A percentile compares a stretch with the other conserved stretches of the same genome.
Evolutionary conservation across 2,888 invertebrate genomes (phyloP).

Genomic region (Autographa pulchrina): DNA sequence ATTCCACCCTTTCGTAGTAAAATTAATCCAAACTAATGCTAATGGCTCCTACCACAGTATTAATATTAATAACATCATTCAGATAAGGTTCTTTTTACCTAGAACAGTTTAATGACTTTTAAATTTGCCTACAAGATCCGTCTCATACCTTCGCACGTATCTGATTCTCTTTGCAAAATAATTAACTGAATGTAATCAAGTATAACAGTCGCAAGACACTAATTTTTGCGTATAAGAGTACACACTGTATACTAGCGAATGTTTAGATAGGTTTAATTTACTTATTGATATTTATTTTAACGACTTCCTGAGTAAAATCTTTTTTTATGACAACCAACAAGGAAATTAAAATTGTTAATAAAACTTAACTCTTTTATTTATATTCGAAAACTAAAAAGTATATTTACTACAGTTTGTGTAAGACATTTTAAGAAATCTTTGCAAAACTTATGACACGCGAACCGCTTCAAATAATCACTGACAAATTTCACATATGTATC

Average conservation of each 20-base stretch:
- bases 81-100: slow-evolving; percentile 5
- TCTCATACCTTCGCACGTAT: neutral
- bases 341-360: slow-evolving; percentile 23
- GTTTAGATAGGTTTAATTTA: slow-evolving; percentile 9
- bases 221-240: neutral
- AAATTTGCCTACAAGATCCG: neutral
- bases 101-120: neutral
- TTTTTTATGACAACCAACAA: slow-evolving; percentile 15
- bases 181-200: neutral
- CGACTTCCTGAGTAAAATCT: slow-evolving; percentile 7
- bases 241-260: slow-evolving; percentile 9
- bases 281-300: slow-evolving; percentile 22
- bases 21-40: slow-evolving; percentile 4
- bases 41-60: slow-evolving; percentile 21
- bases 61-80: slow-evolving; percentile 19
- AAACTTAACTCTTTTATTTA: slow-evolving; percentile 34
- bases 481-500: slow-evolving; percentile 19
- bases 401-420: slow-evolving; percentile 36
- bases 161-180: neutral
- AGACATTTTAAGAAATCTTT: slow-evolving; percentile 56
- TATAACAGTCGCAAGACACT: neutral
- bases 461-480: slow-evolving; percentile 29
- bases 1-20: slow-evolving; percentile 41
- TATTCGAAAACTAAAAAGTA: slow-evolving; percentile 18
- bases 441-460: slow-evolving; percentile 39